Evolutionary conservation across 2,113 vertebrate genomes (phyloP), one percentile per base, ranked within the genome.

Genomic region (Daubentonia madagascariensis): DNA sequence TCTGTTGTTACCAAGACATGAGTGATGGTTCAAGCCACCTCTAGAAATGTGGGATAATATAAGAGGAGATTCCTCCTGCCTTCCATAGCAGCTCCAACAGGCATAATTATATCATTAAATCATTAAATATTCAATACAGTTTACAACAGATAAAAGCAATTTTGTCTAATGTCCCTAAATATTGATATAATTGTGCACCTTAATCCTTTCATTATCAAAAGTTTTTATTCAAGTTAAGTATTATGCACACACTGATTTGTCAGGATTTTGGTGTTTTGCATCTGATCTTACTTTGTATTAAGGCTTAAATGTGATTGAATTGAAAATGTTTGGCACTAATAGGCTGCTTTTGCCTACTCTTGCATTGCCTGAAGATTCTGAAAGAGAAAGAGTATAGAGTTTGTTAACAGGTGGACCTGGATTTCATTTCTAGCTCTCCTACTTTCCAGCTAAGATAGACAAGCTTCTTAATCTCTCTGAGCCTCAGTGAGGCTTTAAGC

Each of bases 171-270:
- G 89, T 95, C 10, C 9, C 54, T 73, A 91, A 91, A 59, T 92
- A 70, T 91, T 63, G 68, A 57, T 85, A 89, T 81, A 6, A 80
- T 85, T 88, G 4, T 73, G 10, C 0, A 81, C 63, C 48, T 91
- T 85, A 68, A 80, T 93, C 37, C n/a, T 92, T 81, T 95, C 17
- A 79, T 95, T 85, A 85, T 95, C 35, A 95, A 57, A 91, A 93
- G 63, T 0, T 13, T 93, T 87, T 75, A 80, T 87, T 96, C 59
- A 93, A 95, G 35, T 93, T 95, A 93, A 90, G 8, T 83, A 63
- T 85, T 91, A 50, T 91, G 18, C 9, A 86, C 35, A 68, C 8
- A 70, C 65, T 72, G 28, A 48, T 80, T 89, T 96, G 32, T 89
- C 18, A 92, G 37, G 8, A 28, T 81, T 79, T 91, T 54, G 67